Base-by-base conservation (phyloP, 2,113 vertebrate species). In the Malurus melanocephalus region DNA sequence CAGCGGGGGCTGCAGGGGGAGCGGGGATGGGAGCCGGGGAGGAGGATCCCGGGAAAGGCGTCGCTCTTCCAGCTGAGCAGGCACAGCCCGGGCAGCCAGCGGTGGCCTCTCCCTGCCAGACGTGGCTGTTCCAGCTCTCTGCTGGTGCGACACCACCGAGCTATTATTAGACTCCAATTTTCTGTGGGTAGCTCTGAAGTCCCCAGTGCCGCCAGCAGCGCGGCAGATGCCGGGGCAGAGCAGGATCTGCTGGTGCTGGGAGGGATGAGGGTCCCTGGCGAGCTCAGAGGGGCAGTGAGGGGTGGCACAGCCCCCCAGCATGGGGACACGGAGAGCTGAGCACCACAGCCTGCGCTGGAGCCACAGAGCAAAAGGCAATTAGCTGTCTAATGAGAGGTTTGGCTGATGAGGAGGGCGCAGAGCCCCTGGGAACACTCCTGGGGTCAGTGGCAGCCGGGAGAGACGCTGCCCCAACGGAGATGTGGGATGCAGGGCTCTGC, bases 131-230 rank as follows among this genome's bases (percentile, higher is more conserved):
- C 85, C 90, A 73, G 85, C 75, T 82, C 85, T 68, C 73, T 8
- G 15, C 85, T 73, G 88, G 88, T 92, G 76, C 9, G 4, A 77
- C 85, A 83, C 90, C 60, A 35, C 2, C 0, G 33, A 4, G 27
- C 93, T 94, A 77, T 89, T 89, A 43, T 91, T 89, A 90, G 96
- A 93, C 67, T 42, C 92, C 96, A 81, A 32, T 62, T 80, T 90
- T 93, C 79, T 57, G 73, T 89, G 90, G 85, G 62, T 62, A 92
- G 94, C 95, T 33, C 28, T 88, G 89, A 94, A 88, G 91, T 79
- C 85, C 89, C 93, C 1, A 11, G 67, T 96, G 97, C 91, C 42
- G 59, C 91, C 86, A 71, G 87, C 57, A 46, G 86, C 90, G 88
- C 21, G 4, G 90, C 86, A 91, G 92, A 94, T 80, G 87, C 88